These are phyloP conservation scores for Psophia crepitans DNA, from an alignment of 2,113 vertebrate genomes.

Conservation along the genomic window DNA sequence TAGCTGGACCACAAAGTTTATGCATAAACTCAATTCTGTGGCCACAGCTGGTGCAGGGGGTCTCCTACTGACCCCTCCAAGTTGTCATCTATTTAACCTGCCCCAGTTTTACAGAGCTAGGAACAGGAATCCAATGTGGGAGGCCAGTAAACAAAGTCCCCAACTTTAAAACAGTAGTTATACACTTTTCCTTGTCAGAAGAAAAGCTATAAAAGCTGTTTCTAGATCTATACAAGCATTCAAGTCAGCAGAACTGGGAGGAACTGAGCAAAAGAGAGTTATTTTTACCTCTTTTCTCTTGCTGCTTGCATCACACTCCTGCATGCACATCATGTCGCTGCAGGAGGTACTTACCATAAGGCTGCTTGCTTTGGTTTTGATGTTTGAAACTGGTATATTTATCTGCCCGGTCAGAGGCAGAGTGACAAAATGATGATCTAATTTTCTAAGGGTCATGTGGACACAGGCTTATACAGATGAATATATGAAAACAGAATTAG, in stretches of 20 bases:
- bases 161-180: neutral
- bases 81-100: neutral
- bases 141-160: neutral
- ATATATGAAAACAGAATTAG: neutral
- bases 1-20: neutral
- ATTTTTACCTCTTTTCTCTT: constrained; percentile 19
- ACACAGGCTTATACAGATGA: neutral
- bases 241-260: neutral
- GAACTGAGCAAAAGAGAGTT: neutral
- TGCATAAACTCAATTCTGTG: neutral
- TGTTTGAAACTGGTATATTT: neutral
- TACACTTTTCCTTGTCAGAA: neutral
- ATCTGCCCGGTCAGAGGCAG: neutral
- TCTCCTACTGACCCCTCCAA: neutral
- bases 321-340: neutral
- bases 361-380: neutral
- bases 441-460: neutral
- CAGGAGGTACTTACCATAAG: neutral
- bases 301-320: constrained; percentile 7
- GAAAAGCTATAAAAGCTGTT: neutral
- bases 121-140: neutral
- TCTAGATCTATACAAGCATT: neutral
- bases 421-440: neutral
- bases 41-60: neutral
- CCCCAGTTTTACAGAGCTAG: neutral